phyloP scores from a whole-genome alignment of 2,797 vertebrate species.

The Cossypha niveicapilla region DNA sequence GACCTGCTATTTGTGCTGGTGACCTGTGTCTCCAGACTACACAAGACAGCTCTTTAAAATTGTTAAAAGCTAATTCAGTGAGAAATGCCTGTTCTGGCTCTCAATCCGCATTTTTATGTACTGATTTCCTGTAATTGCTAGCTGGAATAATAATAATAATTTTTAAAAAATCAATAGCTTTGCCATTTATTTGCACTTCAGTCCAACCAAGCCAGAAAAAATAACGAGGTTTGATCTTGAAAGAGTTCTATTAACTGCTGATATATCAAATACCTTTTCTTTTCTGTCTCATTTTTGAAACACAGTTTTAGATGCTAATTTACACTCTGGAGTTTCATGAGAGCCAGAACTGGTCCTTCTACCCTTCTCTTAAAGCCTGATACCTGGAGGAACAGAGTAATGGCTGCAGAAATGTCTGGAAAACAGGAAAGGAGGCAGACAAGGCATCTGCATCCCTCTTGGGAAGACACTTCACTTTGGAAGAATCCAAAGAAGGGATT shows the following conservation, averaged over 20 bases:
- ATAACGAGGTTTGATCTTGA: not conserved
- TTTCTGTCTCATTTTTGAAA: not conserved
- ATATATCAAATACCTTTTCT: not conserved
- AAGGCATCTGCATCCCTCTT: not conserved
- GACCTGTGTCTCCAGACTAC: not conserved
- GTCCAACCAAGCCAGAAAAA: conserved; percentile 15
- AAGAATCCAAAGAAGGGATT: not conserved
- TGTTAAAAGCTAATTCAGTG: conserved; percentile 39
- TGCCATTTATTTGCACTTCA: conserved; percentile 37
- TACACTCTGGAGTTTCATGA: not conserved
- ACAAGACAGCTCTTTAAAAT: not conserved
- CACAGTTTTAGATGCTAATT: not conserved
- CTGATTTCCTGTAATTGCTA: conserved; percentile 61
- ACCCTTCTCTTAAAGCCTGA: not conserved
- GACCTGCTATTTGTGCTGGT: not conserved
- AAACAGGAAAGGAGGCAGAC: not conserved
- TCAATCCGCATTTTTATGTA: conserved; percentile 10
- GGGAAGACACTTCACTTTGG: not conserved
- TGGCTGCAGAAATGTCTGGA: not conserved
- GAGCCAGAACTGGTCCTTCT: not conserved
- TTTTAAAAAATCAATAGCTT: conserved; percentile 18
- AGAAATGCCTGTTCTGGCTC: conserved; percentile 46
- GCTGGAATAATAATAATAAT: conserved; percentile 36
- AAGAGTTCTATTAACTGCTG: conserved; percentile 18
- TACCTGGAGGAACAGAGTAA: not conserved